Conservation (phyloP, 2,797 vertebrate species). For the Betta splendens region DNA sequence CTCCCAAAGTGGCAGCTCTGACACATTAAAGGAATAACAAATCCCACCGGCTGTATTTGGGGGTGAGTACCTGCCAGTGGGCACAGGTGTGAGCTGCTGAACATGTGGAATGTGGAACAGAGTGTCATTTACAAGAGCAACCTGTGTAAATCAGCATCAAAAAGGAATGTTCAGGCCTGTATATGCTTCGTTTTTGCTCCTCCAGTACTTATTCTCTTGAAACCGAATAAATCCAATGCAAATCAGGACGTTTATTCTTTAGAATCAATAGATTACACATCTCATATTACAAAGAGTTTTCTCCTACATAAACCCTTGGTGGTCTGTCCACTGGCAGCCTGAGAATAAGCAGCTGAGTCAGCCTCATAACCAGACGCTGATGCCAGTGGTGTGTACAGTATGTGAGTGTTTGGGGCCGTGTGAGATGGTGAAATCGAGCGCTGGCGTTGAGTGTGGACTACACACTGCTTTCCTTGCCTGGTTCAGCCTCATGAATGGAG, state of each 20-base stretch:
- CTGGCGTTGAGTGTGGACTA: slow-evolving; percentile 64
- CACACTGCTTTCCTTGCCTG: slow-evolving; percentile 61
- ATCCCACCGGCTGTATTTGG: slow-evolving; percentile 26
- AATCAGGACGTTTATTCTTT: no score
- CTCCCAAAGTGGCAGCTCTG: slow-evolving; percentile 14
- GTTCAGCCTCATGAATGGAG: slow-evolving; percentile 73
- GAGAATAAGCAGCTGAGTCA: slow-evolving; percentile 52
- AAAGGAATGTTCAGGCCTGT: slow-evolving; percentile 30
- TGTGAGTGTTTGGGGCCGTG: slow-evolving; percentile 4
- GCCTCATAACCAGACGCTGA: slow-evolving; percentile 23
- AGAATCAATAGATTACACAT: slow-evolving; percentile 44
- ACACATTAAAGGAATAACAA: slow-evolving; percentile 44
- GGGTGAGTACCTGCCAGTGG: slow-evolving; percentile 55
- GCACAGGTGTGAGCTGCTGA: slow-evolving; percentile 54
- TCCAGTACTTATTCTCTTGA: background rate
- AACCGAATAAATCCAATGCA: background rate
- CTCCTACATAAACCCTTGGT: slow-evolving; percentile 47
- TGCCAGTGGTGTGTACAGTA: slow-evolving; percentile 16
- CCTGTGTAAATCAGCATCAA: slow-evolving; percentile 63
- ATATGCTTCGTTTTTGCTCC: background rate
- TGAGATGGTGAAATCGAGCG: slow-evolving; percentile 48
- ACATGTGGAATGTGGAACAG: slow-evolving; percentile 64
- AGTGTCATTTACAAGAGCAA: slow-evolving; percentile 63
- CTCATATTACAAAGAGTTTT: slow-evolving; percentile 33
- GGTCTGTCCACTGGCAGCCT: slow-evolving; percentile 48